Evolutionary conservation across 2,888 invertebrate species (phyloP).

Genomic region (Leucoma salicis): DNA sequence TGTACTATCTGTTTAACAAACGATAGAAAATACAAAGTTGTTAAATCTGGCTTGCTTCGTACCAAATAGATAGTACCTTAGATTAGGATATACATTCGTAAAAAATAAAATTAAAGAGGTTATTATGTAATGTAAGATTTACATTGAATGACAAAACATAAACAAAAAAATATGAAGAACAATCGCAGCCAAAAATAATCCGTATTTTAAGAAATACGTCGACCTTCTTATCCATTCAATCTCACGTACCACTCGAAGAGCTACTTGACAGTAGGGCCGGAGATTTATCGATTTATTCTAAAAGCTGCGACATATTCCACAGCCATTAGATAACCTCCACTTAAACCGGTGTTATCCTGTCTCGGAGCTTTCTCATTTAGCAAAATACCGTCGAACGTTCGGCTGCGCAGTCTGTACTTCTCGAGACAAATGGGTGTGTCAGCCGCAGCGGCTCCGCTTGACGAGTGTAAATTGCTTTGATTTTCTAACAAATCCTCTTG

Average conservation of each 20-base stretch:
- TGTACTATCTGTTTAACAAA: too few species aligned
- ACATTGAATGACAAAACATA: too few species aligned
- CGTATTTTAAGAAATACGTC: not conserved
- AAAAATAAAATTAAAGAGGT: too few species aligned
- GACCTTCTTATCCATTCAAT: slow-evolving; percentile 23
- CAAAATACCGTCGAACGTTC: slow-evolving; percentile 38
- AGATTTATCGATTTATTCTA: slow-evolving; percentile 34
- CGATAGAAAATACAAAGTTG: too few species aligned
- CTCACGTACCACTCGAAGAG: slow-evolving; percentile 24
- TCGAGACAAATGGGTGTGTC: slow-evolving; percentile 62
- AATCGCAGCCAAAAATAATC: not conserved
- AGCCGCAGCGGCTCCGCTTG: slow-evolving; percentile 49
- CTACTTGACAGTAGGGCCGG: slow-evolving; percentile 15
- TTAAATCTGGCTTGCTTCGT: too few species aligned
- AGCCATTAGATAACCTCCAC: slow-evolving; percentile 39
- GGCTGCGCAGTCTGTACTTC: slow-evolving; percentile 34
- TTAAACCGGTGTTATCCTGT: slow-evolving; percentile 41
- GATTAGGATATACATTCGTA: too few species aligned
- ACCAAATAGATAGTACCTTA: too few species aligned
- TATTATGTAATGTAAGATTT: too few species aligned
- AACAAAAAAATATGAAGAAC: not conserved
- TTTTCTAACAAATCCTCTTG: slow-evolving; percentile 50
- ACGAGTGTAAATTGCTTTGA: slow-evolving; percentile 63
- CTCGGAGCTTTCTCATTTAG: slow-evolving; percentile 42
- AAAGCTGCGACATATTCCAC: slow-evolving; percentile 37